phyloP scores from a whole-genome alignment of 2,797 vertebrate species.

The Gastrophryne carolinensis region DNA sequence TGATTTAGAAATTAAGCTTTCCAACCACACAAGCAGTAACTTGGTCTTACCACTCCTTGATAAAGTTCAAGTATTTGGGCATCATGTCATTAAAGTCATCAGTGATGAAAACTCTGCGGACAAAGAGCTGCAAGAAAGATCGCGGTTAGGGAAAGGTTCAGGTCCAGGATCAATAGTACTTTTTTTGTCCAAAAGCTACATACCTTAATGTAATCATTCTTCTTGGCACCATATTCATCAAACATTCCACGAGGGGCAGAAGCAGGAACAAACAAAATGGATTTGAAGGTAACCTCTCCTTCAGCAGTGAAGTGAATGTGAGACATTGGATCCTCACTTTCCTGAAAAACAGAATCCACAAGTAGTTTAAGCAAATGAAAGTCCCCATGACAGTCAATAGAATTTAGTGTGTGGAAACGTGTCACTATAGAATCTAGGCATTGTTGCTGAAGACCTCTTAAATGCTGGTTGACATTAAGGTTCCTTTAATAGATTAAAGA shows the following conservation, averaged over 20 bases:
- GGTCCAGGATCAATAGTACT: no score
- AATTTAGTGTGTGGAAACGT: no score
- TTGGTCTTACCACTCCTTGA: constrained; percentile 97
- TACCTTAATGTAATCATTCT: constrained; percentile 98
- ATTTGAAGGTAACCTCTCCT: constrained; percentile 97
- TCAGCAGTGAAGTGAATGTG: constrained; percentile 97
- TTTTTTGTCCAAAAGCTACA: neutral
- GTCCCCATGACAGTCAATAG: no score
- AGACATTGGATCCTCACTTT: constrained; percentile 85
- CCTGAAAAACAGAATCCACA: constrained; percentile 66
- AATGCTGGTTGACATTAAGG: no score
- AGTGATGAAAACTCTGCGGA: constrained; percentile 93
- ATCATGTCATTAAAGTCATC: constrained; percentile 99
- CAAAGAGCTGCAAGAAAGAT: constrained; percentile 65
- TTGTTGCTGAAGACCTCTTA: no score
- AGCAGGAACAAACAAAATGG: constrained; percentile 91
- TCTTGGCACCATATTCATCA: constrained; percentile 97
- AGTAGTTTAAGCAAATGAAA: no score
- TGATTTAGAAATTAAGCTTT: neutral
- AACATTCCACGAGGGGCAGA: constrained; percentile 93
- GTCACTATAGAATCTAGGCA: no score
- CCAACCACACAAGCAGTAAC: neutral
- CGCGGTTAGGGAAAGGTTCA: neutral
- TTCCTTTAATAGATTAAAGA: no score
- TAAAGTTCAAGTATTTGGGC: constrained; percentile 97